Base-by-base conservation (phyloP, 1,140 invertebrate species). In the Danaus plexippus region DNA sequence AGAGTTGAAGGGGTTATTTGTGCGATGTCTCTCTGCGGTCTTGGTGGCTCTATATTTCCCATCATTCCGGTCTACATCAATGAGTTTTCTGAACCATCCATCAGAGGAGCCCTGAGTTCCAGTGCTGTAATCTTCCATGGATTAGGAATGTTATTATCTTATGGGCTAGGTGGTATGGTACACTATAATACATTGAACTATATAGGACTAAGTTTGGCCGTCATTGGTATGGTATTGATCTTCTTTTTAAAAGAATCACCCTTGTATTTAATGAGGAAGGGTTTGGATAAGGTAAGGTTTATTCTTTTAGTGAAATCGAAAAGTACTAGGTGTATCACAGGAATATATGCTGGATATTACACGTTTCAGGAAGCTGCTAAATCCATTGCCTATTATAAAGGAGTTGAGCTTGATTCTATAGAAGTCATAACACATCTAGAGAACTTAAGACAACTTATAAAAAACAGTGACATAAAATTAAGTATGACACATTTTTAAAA, bases 11-110 rank as follows among this genome's bases (percentile, higher is more conserved):
- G 67, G 4, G 57, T 79, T 5, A 45, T 79, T 0, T 11, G 64
- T 0, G 59, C 71, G 0, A 57, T 80, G n/a, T 78, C 79, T 42
- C 10, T 80, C 10, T 71, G 66, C 0, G 79, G 79, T 0, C 10
- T 75, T 0, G 61, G 71, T 43, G 65, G 66, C 10, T 59, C 69
- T 10, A 63, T 63, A 11, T 57, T 75, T 10, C 47, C 80, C 1
- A 57, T 75, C 3, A 61, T 67, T 0, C 68, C 74, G 0, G 62
- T 77, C 7, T 82, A 67, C 54, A 64, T 82, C n/a, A 63, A 71
- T 9, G 79, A 82, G 58, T 67, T 78, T 18, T 80, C 72, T 51
- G 61, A 82, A 41, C 70, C 74, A 5, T 73, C 71, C 1, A 71
- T 82, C 3, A 47, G 79, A 47, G 79, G 79, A 0, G 62, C 68